Evolutionary conservation across 2,113 vertebrate genomes (phyloP).

Genomic region (Chinchilla lanigera): DNA sequence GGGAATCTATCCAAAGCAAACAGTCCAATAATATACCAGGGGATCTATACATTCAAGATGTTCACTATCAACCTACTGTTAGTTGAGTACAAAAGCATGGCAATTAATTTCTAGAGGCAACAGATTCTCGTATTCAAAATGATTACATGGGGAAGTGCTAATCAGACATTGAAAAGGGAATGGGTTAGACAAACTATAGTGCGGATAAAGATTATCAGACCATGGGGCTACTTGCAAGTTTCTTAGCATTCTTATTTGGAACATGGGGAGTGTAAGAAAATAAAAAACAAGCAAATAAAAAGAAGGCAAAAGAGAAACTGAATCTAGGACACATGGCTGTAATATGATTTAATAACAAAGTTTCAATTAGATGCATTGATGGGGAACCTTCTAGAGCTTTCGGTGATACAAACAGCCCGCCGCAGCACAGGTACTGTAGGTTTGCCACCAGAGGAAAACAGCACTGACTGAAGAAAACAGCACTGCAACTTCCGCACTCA

Average conservation of each 20-base stretch:
- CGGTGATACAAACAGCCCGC: background rate
- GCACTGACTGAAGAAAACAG: background rate
- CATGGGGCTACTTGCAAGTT: background rate
- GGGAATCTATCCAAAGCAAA: slow-evolving; percentile 1
- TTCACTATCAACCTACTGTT: slow-evolving; percentile 17
- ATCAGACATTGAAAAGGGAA: slow-evolving; percentile 30
- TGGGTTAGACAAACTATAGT: background rate
- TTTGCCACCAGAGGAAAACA: background rate
- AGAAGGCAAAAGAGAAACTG: background rate
- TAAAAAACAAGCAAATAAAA: background rate
- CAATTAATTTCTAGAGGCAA: slow-evolving; percentile 39
- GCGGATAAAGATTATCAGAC: background rate
- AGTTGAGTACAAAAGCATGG: background rate
- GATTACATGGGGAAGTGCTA: slow-evolving; percentile 27
- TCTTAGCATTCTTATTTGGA: background rate
- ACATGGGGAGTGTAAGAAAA: background rate
- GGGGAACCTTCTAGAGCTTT: background rate
- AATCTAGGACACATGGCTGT: background rate
- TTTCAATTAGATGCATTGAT: background rate
- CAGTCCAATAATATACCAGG: slow-evolving; percentile 46
- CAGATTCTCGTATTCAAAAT: background rate
- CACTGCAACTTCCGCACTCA: background rate
- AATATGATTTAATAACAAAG: background rate
- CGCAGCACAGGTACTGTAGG: background rate
- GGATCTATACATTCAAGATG: slow-evolving; percentile 64